These are phyloP conservation scores for Lordiphosa collinella DNA, from an alignment of 1,140 invertebrate species.

Conservation along the genomic window DNA sequence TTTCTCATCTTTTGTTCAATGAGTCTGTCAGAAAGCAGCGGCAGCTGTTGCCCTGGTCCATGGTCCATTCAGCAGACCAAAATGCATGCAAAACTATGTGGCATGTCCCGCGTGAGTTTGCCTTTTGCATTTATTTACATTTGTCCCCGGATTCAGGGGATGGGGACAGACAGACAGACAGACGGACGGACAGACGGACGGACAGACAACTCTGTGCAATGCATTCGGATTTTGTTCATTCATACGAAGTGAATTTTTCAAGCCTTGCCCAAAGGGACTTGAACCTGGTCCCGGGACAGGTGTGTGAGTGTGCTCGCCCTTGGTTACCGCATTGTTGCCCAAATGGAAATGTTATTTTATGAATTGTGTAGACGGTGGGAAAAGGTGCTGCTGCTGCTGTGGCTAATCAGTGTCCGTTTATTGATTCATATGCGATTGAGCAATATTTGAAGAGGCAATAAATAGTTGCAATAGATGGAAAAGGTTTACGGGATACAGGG, in stretches of 20 bases:
- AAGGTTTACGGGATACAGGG: too few relatives aligned
- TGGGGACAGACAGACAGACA: slow-evolving; percentile 2
- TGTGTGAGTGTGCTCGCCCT: slow-evolving; percentile 9
- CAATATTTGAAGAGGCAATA: too few relatives aligned
- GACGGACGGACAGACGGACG: slow-evolving; percentile 2
- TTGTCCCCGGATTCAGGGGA: slow-evolving; percentile 28
- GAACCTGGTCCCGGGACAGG: slow-evolving; percentile 30
- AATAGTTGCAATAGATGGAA: too few relatives aligned
- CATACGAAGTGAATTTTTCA: slow-evolving; percentile 28
- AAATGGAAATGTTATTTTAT: slow-evolving; percentile 53
- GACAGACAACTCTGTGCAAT: slow-evolving; percentile 8
- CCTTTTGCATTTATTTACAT: slow-evolving; percentile 67
- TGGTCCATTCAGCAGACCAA: slow-evolving; percentile 18
- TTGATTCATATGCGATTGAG: not conserved
- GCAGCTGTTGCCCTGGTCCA: slow-evolving; percentile 48
- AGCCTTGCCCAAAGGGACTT: slow-evolving; percentile 36
- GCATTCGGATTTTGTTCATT: slow-evolving; percentile 35
- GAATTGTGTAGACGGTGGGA: not conserved
- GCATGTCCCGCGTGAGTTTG: slow-evolving; percentile 18
- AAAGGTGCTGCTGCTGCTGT: too few relatives aligned
- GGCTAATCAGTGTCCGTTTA: slow-evolving; percentile 36
- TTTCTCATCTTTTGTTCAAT: slow-evolving; percentile 65
- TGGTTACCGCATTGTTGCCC: slow-evolving; percentile 23
- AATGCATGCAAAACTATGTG: slow-evolving; percentile 70
- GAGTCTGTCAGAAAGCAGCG: slow-evolving; percentile 43